phyloP scores from a whole-genome alignment of 2,888 invertebrate species.

The Chironomus riparius region DNA sequence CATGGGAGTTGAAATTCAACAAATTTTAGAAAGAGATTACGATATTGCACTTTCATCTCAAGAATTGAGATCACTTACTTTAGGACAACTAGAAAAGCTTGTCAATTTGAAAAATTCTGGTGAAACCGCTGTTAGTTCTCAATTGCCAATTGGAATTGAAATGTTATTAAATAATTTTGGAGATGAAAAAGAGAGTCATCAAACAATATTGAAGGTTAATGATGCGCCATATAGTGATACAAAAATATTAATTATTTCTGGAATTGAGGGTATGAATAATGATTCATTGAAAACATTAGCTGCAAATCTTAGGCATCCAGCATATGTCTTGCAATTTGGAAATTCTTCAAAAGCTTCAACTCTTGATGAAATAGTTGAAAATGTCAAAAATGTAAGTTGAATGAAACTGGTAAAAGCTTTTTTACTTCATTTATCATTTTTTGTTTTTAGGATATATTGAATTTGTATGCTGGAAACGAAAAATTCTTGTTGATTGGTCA shows the following conservation, averaged over 20 bases:
- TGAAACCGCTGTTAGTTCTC: not conserved
- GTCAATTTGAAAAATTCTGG: not conserved
- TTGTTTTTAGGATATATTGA: constrained; percentile 48
- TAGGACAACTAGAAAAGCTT: constrained; percentile 34
- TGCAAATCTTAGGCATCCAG: constrained; percentile 32
- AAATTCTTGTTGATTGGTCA: constrained; percentile 77
- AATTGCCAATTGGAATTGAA: constrained; percentile 30
- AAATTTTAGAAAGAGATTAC: constrained; percentile 74
- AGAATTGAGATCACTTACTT: constrained; percentile 66
- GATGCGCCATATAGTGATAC: constrained; percentile 33
- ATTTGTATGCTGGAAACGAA: constrained; percentile 46
- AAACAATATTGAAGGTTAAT: constrained; percentile 47
- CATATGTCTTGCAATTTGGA: constrained; percentile 37
- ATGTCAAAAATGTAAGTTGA: constrained; percentile 34
- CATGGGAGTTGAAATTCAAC: constrained; percentile 89
- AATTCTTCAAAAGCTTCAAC: constrained; percentile 33
- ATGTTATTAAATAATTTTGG: constrained; percentile 46
- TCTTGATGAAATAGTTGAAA: constrained; percentile 34
- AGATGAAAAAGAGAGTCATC: constrained; percentile 44
- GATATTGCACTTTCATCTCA: constrained; percentile 72
- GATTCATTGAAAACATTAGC: constrained; percentile 39
- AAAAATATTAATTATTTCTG: constrained; percentile 51
- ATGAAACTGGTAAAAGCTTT: too few species aligned
- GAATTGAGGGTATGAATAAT: constrained; percentile 56
- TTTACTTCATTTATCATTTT: not conserved